Percentiles rank a stretch among this genome's conserved stretches.
Conservation (phyloP, 2,888 invertebrate species). For the Lacanobia oleracea region DNA sequence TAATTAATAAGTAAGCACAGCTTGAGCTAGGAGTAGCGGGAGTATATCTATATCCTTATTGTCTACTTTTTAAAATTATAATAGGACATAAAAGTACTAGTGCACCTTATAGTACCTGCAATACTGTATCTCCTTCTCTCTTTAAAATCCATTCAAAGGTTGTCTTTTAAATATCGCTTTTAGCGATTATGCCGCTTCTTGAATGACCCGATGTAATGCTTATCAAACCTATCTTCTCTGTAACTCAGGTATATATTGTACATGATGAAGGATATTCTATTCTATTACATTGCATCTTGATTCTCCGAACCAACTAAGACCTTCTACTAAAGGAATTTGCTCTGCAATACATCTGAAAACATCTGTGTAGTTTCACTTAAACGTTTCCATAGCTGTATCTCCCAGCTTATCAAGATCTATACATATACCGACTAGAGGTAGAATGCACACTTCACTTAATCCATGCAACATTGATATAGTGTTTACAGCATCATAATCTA, state of each 20-base stretch:
- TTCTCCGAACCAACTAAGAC: neutral
- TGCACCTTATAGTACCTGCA: too few relatives aligned
- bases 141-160: neutral
- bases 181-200: too few relatives aligned
- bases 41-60: too few relatives aligned
- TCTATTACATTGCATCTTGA: neutral
- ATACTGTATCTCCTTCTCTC: too few relatives aligned
- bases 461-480: constrained; percentile 52
- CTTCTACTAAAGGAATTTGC: neutral
- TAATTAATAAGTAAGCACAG: too few relatives aligned
- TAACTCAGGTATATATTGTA: too few relatives aligned
- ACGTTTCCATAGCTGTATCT: constrained; percentile 37
- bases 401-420: constrained; percentile 37
- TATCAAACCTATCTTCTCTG: too few relatives aligned
- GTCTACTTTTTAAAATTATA: too few relatives aligned
- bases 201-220: too few relatives aligned
- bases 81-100: too few relatives aligned
- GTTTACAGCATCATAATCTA: constrained; percentile 62
- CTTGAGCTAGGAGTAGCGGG: too few relatives aligned
- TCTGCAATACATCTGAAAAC: constrained; percentile 14
- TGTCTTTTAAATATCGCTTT: neutral
- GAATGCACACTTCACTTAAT: constrained; percentile 52
- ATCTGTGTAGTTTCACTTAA: constrained; percentile 27
- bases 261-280: neutral
- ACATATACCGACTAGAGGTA: constrained; percentile 9